A percentile compares a stretch with the other conserved stretches of the same genome.
Evolutionary conservation across 2,888 invertebrate genomes (phyloP).

Genomic region (Cerceris rybyensis): DNA sequence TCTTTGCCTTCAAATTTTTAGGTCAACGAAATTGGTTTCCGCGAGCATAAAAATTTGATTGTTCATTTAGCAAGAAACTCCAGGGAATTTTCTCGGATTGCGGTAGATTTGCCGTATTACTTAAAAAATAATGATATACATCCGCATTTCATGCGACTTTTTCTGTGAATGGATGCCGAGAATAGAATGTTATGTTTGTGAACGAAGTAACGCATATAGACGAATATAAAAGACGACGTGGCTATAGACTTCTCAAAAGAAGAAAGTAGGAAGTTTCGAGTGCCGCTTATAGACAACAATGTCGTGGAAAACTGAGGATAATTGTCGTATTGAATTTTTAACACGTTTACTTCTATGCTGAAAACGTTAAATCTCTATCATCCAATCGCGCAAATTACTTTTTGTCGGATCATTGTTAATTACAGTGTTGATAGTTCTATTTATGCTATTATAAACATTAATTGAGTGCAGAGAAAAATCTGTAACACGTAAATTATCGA

Average conservation of each 20-base stretch:
- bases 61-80: not conserved
- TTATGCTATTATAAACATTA: no score
- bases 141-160: conserved; percentile 34
- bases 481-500: no score
- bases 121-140: conserved; percentile 1
- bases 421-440: no score
- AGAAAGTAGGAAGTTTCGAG: conserved; percentile 27
- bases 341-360: no score
- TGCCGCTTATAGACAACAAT: not conserved
- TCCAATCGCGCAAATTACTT: no score
- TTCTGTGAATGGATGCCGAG: conserved; percentile 52
- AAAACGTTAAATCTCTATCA: no score
- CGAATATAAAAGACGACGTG: conserved; percentile 25
- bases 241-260: conserved; percentile 16
- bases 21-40: not conserved
- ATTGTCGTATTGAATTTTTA: no score
- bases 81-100: not conserved
- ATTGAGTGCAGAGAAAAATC: no score
- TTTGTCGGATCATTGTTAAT: no score
- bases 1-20: no score
- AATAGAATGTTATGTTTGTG: conserved; percentile 42
- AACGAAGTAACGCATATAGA: conserved; percentile 42
- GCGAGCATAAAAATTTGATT: not conserved
- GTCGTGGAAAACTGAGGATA: not conserved
- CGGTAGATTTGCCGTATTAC: conserved; percentile 20